phyloP scores from a whole-genome alignment of 1,140 invertebrate species.

The Phymorhynchus buccinoides region DNA sequence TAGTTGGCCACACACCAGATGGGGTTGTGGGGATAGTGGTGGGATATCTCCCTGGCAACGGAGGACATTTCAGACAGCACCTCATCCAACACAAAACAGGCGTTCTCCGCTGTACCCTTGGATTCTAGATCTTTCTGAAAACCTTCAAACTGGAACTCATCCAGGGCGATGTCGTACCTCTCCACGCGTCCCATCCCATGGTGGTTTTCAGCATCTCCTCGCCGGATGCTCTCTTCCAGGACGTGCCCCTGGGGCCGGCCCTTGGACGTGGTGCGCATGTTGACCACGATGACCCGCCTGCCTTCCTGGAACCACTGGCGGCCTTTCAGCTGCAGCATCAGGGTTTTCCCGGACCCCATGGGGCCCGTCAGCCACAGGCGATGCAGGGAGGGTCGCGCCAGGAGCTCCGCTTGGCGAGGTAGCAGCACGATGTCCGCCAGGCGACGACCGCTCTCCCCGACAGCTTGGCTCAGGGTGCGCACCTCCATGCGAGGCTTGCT shows the following conservation, averaged over 20 bases:
- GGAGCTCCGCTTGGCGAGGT: neutral
- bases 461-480: neutral
- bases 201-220: neutral
- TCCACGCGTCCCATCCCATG: neutral
- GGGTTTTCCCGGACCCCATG: constrained; percentile 27
- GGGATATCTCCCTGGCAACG: neutral
- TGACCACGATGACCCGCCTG: constrained; percentile 5
- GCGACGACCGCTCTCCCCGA: neutral
- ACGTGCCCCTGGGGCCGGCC: neutral
- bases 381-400: neutral
- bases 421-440: constrained; percentile 25
- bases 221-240: constrained; percentile 7
- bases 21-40: neutral
- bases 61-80: neutral
- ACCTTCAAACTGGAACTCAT: neutral
- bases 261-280: neutral
- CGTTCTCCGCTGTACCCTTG: neutral
- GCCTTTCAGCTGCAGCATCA: constrained; percentile 26
- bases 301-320: constrained; percentile 22
- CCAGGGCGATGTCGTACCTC: constrained; percentile 23
- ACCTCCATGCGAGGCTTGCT: constrained; percentile 14
- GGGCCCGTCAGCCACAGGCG: constrained; percentile 28
- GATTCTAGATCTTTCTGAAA: neutral
- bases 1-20: constrained; percentile 19
- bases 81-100: constrained; percentile 11